Evolutionary conservation across 2,888 invertebrate genomes (phyloP).

Genomic region (Parasteatoda lunata): DNA sequence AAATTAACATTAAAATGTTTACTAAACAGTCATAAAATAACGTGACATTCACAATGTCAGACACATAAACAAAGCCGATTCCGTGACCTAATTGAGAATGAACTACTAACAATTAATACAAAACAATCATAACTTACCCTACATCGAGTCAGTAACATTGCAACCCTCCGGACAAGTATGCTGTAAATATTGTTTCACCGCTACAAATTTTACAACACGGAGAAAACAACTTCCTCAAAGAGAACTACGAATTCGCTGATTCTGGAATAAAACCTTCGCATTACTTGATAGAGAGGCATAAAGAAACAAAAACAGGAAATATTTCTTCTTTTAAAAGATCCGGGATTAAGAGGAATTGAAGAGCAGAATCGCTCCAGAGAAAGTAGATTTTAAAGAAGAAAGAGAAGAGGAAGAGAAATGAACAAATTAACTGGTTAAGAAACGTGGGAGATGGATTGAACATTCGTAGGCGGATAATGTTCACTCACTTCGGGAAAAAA

Average conservation of each 20-base stretch:
- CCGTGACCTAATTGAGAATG: no score
- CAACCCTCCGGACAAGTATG: neutral
- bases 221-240: constrained; percentile 4
- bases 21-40: neutral
- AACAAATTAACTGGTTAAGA: constrained; percentile 1
- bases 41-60: constrained; percentile 64
- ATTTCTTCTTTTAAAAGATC: neutral
- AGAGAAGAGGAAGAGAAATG: neutral
- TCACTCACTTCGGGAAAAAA: neutral
- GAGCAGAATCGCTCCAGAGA: neutral
- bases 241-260: neutral
- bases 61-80: neutral
- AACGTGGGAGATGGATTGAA: constrained; percentile 5
- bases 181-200: constrained; percentile 4
- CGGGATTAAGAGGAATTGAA: constrained; percentile 12
- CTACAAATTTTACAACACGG: neutral
- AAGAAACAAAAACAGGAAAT: neutral
- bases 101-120: no score
- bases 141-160: no score
- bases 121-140: no score
- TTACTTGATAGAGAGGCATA: neutral
- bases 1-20: no score
- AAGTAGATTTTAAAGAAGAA: neutral
- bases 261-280: neutral
- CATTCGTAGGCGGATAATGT: neutral